A percentile compares a stretch with the other conserved stretches of the same genome.
phyloP scores from a whole-genome alignment of 2,797 vertebrate species.

The Fringilla coelebs region DNA sequence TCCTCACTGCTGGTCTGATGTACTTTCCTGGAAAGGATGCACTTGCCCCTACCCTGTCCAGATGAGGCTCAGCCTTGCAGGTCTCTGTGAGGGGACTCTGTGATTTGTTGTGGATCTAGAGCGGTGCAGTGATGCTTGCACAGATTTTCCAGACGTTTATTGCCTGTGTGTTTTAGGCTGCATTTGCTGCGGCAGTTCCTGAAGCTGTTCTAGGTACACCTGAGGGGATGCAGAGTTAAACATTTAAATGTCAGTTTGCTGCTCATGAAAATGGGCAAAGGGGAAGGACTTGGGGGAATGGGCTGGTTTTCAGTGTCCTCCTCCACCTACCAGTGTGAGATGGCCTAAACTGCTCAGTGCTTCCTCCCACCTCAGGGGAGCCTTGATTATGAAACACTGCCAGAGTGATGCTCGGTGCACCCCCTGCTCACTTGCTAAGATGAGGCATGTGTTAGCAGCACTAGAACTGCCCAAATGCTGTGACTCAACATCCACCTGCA shows the following conservation, averaged over 20 bases:
- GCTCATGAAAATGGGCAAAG: neutral
- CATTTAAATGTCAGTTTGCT: neutral
- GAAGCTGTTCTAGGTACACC: neutral
- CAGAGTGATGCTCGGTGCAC: neutral
- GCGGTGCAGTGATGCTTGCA: neutral
- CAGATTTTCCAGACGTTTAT: neutral
- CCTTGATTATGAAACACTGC: neutral
- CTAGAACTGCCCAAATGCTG: neutral
- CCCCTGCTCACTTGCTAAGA: neutral
- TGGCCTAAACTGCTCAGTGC: accelerated
- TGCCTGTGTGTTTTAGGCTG: neutral
- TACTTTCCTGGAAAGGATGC: neutral
- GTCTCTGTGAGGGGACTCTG: neutral
- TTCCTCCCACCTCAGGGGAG: neutral
- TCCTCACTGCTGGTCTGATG: neutral
- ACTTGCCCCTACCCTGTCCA: neutral
- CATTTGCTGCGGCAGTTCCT: neutral
- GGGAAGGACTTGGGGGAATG: neutral
- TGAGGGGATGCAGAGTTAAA: neutral
- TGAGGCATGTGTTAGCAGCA: neutral
- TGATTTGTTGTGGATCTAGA: neutral
- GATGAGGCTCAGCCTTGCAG: neutral
- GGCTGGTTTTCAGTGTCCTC: neutral
- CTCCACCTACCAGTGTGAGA: neutral
- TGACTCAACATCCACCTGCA: neutral